Percentiles rank a stretch among this genome's conserved stretches.
Evolutionary conservation across 2,113 vertebrate genomes (phyloP).

Genomic region (Leptobrachium leishanense): DNA sequence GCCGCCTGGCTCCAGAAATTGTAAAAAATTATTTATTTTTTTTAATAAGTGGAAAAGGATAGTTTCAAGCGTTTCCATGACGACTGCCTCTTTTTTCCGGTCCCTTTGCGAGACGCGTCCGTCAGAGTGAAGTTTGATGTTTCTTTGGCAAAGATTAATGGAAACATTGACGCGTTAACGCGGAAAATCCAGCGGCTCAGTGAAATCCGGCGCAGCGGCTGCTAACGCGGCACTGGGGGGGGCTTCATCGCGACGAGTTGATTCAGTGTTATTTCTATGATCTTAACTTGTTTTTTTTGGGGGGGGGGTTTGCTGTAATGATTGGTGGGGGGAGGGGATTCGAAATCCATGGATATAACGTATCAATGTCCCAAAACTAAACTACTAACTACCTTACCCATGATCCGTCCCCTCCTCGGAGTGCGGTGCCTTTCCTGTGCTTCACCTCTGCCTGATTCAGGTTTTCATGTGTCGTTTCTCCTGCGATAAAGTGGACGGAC

Average conservation of each 20-base stretch:
- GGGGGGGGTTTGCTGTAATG: too few relatives aligned
- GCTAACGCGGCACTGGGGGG: too few relatives aligned
- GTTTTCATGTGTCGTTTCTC: not conserved
- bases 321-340: too few relatives aligned
- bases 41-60: conserved; percentile 15
- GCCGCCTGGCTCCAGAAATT: not conserved
- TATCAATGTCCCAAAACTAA: conserved; percentile 18
- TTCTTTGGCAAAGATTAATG: conserved; percentile 16
- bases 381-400: conserved; percentile 18
- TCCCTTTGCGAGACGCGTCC: conserved; percentile 1
- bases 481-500: not conserved
- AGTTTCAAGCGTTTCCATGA: conserved; percentile 23
- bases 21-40: too few relatives aligned
- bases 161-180: conserved; percentile 3
- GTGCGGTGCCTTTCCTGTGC: not conserved
- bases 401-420: not conserved
- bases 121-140: not conserved
- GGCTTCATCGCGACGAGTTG: not conserved
- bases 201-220: not conserved
- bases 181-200: conserved; percentile 5
- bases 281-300: not conserved
- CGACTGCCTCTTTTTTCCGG: conserved; percentile 12
- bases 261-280: not conserved
- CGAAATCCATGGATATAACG: too few relatives aligned
- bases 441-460: not conserved